These are phyloP conservation scores for Elanoides forficatus DNA, from an alignment of 2,113 vertebrate genomes.

Conservation along the genomic window DNA sequence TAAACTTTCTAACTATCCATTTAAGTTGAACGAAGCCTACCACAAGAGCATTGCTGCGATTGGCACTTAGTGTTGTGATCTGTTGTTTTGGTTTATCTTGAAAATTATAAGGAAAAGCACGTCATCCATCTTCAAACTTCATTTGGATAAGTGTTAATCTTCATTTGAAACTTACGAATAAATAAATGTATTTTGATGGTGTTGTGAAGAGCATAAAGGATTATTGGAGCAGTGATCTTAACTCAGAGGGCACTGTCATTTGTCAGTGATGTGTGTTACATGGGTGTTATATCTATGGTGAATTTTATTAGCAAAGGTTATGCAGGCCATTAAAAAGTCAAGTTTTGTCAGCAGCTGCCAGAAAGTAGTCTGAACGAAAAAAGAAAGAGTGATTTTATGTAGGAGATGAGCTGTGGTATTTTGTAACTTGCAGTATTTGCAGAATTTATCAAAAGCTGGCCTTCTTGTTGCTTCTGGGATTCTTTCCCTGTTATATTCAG, in stretches of 20 bases:
- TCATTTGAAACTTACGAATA: background rate
- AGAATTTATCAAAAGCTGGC: background rate
- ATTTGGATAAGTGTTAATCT: background rate
- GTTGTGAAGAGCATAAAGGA: background rate
- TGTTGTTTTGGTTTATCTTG: background rate
- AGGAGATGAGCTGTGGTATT: background rate
- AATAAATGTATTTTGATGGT: background rate
- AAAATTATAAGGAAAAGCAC: background rate
- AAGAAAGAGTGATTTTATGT: background rate
- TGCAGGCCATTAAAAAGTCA: background rate
- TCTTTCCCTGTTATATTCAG: background rate
- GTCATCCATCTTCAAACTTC: background rate
- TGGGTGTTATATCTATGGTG: background rate
- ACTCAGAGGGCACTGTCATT: background rate
- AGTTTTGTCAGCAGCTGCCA: background rate
- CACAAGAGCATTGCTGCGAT: background rate
- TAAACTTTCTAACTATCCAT: background rate
- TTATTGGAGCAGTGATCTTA: background rate
- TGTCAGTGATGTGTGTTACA: background rate
- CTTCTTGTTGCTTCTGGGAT: background rate
- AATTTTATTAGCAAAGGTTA: background rate
- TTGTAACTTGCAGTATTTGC: background rate
- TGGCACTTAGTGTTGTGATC: background rate
- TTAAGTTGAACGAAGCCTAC: background rate
- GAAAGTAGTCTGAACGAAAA: background rate